Base-by-base conservation (phyloP, 2,113 vertebrate species). In the Onychostoma macrolepis region DNA sequence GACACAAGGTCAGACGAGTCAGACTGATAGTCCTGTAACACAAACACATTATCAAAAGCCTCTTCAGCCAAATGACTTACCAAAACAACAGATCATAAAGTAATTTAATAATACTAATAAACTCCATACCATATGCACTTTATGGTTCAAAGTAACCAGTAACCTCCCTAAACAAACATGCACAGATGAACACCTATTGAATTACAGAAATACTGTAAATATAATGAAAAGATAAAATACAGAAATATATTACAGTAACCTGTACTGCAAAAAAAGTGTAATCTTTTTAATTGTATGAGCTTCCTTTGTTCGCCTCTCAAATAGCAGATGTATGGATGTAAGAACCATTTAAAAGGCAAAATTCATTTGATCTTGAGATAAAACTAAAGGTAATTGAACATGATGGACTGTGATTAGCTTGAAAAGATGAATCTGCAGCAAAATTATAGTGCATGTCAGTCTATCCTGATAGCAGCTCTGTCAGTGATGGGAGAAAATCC, bases 151-250 rank as follows among this genome's bases (percentile, higher is more conserved):
- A 85, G 38, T n/a, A n/a, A 78, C 67, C 1, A 28, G n/a, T 21
- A 80, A 80, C 83, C 74, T 87, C 88, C 88, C 72, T 87, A 45
- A 85, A 84, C 71, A 89, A 89, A 89, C 76, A 89, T 76, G 13
- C 15, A 75, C 63, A 63, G 45, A 86, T 43, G 30, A 77, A 78
- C 33, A 63, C 67, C 53, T 26, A 76, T 17, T 78, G 58, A 15
- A 84, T 67, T 58, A 21, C 38, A 81, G 24, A 17, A 81, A 28
- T 28, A 65, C 13, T 81, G 13, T 63, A 26, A 38, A 80, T 63
- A 36, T 58, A 26, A 12, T 61, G 4, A 43, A 43, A 75, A 13
- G 0, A 75, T 26, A 13, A 6, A 26, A 28, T 26, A 26, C 6
- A 15, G n/a, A n/a, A 26, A 15, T 43, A 45, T 28, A 4, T 75